Base-by-base conservation (phyloP, 2,888 invertebrate genomes). In the Caenorhabditis sulstoni region DNA sequence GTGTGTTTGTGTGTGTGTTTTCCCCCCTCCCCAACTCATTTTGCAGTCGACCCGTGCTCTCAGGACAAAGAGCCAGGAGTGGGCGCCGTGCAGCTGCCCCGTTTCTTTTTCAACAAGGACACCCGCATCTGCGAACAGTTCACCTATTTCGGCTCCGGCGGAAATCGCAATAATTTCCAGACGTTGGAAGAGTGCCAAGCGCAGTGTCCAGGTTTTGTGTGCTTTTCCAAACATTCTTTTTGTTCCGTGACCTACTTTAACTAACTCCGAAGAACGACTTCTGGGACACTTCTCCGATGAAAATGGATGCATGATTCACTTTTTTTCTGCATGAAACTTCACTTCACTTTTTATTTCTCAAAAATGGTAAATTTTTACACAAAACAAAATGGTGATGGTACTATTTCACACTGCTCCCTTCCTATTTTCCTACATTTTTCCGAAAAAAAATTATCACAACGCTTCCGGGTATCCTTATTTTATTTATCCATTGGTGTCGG, bases 161-260 rank as follows among this genome's bases (percentile, higher is more conserved):
- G 88, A 22, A 90, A 90, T 66, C 66, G 87, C 18, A 90, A 90
- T 81, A 90, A 90, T 76, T 90, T 90, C 71, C 81, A 78, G 45
- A 79, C 85, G 14, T 70, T 88, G n/a, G 85, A 86, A 58, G 89
- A 89, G 81, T 90, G 90, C 74, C 86, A 84, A 62, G 73, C 82
- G 49, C 77, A 74, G 57, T 90, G 90, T 70, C 87, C 87, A 85
- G 90, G 90, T 90, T 77, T 37, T 35, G 35, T 29, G 29, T 29
- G 29, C 29, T 57, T 41, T 20, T 73, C 41, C n/a, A 35, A 22
- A n/a, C 8, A 39, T 47, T 11, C 41, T 7, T 29, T 29, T 29
- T 29, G 29, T 7, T 29, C 29, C 29, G 3, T 29, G n/a, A n/a
- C n/a, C n/a, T 29, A 5, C 29, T 29, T 29, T 29, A 29, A 29